Evolutionary conservation across 2,888 invertebrate genomes (phyloP).

Genomic region (Morpho achilles): DNA sequence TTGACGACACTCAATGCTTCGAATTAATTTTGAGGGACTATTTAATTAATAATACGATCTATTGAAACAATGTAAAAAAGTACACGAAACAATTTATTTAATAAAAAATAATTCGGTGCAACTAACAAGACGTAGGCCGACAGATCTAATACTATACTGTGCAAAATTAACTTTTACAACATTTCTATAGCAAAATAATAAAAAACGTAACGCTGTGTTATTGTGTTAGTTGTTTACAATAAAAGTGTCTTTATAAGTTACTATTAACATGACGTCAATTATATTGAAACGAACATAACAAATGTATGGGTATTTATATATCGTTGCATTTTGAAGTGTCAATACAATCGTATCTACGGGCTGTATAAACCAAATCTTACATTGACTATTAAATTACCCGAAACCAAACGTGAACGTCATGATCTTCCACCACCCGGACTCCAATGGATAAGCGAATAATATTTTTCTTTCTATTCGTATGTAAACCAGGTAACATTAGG

Average conservation of each 20-base stretch:
- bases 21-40: neutral
- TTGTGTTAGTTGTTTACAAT: constrained; percentile 18
- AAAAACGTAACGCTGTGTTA: constrained; percentile 32
- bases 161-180: constrained; percentile 33
- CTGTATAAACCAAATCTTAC: neutral
- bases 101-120: constrained; percentile 15
- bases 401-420: constrained; percentile 22
- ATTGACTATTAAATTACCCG: constrained; percentile 14
- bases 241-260: neutral
- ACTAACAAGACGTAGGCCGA: constrained; percentile 17
- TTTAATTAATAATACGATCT: neutral
- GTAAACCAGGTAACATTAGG: constrained; percentile 4
- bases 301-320: no score
- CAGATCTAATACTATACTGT: constrained; percentile 39
- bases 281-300: no score
- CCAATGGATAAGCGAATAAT: constrained; percentile 12
- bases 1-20: constrained; percentile 1
- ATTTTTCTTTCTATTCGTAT: neutral
- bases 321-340: neutral
- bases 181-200: constrained; percentile 36
- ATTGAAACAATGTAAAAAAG: neutral
- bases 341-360: neutral
- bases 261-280: no score
- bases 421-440: constrained; percentile 36
- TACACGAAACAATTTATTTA: constrained; percentile 3